Percentiles rank a stretch among this genome's conserved stretches.
Conservation (phyloP, 2,113 vertebrate genomes). For the Gnathonemus longibarbis region DNA sequence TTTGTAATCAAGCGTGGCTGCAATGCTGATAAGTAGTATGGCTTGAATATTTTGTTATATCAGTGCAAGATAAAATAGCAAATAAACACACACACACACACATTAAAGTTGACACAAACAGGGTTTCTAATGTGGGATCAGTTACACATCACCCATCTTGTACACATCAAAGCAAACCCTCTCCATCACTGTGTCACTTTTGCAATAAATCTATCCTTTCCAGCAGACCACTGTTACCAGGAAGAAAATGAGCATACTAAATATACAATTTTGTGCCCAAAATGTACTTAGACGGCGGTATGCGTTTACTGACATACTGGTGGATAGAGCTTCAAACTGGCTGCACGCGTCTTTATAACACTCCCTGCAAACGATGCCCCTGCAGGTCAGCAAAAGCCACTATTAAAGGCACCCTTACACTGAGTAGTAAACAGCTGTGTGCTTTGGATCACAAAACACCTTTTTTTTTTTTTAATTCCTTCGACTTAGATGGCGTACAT, state of each 20-base stretch:
- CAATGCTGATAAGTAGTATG: neutral
- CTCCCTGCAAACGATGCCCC: neutral
- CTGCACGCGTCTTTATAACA: neutral
- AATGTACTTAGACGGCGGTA: neutral
- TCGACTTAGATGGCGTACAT: neutral
- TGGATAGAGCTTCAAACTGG: too few relatives aligned
- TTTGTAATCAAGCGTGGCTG: neutral
- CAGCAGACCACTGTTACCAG: neutral
- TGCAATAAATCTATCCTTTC: neutral
- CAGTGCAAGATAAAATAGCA: neutral
- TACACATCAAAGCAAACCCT: neutral
- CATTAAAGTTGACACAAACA: neutral
- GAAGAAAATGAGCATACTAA: neutral
- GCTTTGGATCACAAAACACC: neutral
- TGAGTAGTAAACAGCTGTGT: constrained; percentile 4
- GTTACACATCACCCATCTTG: neutral
- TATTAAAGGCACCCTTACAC: constrained; percentile 35
- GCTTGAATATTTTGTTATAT: neutral
- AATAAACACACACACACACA: neutral
- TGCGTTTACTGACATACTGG: neutral
- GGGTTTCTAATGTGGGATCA: neutral
- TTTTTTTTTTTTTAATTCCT: neutral
- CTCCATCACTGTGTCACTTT: neutral
- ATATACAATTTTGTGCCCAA: neutral
- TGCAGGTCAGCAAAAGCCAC: constrained; percentile 30